phyloP scores from a whole-genome alignment of 1,140 invertebrate species.

The Zaprionus capensis region DNA sequence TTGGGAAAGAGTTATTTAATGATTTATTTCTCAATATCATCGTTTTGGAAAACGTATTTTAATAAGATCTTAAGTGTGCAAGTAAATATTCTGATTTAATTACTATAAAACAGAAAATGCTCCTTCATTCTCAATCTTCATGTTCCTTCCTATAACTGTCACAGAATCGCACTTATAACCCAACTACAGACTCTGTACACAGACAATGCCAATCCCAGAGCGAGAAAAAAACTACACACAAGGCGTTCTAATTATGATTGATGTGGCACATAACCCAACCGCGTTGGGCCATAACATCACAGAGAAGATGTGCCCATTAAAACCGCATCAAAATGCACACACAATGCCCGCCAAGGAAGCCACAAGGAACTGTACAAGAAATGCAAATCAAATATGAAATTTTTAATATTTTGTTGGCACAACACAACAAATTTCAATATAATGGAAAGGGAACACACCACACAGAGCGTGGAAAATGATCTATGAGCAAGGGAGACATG shows the following conservation, averaged over 20 bases:
- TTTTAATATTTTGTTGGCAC: slow-evolving; percentile 82
- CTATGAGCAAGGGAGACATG: slow-evolving; percentile 50
- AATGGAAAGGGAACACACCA: slow-evolving; percentile 44
- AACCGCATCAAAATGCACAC: slow-evolving; percentile 72
- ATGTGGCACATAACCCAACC: slow-evolving; percentile 53
- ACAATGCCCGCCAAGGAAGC: background rate
- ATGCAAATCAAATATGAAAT: slow-evolving; percentile 83
- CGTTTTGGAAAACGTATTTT: background rate
- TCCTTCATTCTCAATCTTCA: background rate
- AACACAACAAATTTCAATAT: slow-evolving; percentile 82
- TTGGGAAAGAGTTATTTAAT: too few relatives aligned
- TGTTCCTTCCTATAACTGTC: slow-evolving; percentile 31
- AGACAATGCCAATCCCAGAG: slow-evolving; percentile 10
- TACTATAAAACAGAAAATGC: background rate
- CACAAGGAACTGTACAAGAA: slow-evolving; percentile 10
- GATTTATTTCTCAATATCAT: background rate
- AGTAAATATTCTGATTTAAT: background rate
- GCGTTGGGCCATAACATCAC: slow-evolving; percentile 35
- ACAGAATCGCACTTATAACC: slow-evolving; percentile 13
- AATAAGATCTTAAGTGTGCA: background rate
- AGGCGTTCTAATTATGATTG: slow-evolving; percentile 76
- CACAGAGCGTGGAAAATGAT: slow-evolving; percentile 78
- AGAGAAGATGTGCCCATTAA: slow-evolving; percentile 62
- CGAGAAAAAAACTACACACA: slow-evolving; percentile 56
- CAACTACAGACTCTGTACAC: background rate